Percentiles rank a stretch among this genome's conserved stretches.
Evolutionary conservation across 2,797 vertebrate genomes (phyloP).

Genomic region (Anabacerthia variegaticeps): DNA sequence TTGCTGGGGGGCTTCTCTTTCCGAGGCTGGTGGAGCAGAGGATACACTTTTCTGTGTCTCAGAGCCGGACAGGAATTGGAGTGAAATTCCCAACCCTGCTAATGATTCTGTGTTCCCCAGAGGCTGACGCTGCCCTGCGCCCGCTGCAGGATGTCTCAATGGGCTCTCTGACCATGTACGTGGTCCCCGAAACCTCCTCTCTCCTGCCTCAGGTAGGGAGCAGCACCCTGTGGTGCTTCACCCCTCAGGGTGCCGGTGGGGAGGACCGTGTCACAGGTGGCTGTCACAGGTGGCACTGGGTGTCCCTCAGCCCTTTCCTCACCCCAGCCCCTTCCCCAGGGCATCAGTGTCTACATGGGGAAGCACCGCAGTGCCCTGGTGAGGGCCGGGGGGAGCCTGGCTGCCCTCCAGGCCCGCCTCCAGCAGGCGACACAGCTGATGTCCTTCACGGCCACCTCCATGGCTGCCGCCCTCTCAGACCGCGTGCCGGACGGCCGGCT

Average conservation of each 20-base stretch:
- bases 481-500: conserved; percentile 81
- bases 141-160: conserved; percentile 76
- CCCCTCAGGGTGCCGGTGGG: not conserved
- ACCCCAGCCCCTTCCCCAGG: conserved; percentile 53
- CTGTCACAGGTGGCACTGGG: not conserved
- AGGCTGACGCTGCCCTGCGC: conserved; percentile 82
- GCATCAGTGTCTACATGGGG: conserved; percentile 81
- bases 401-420: conserved; percentile 74
- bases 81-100: not conserved
- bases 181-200: conserved; percentile 83
- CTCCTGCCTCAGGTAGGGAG: conserved; percentile 85
- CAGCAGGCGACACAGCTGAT: conserved; percentile 83
- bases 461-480: conserved; percentile 85
- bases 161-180: conserved; percentile 88
- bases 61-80: not conserved
- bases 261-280: not conserved
- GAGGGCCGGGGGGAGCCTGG: conserved; percentile 78
- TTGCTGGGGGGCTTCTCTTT: not conserved
- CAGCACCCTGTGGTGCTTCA: accelerated
- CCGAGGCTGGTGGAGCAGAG: not conserved
- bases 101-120: conserved; percentile 61
- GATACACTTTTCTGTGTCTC: not conserved
- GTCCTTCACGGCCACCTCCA: conserved; percentile 88
- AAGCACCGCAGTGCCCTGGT: conserved; percentile 85
- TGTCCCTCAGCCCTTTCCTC: not conserved